phyloP scores from a whole-genome alignment of 1,140 invertebrate genomes.

The Ceratosolen solmsi region DNA sequence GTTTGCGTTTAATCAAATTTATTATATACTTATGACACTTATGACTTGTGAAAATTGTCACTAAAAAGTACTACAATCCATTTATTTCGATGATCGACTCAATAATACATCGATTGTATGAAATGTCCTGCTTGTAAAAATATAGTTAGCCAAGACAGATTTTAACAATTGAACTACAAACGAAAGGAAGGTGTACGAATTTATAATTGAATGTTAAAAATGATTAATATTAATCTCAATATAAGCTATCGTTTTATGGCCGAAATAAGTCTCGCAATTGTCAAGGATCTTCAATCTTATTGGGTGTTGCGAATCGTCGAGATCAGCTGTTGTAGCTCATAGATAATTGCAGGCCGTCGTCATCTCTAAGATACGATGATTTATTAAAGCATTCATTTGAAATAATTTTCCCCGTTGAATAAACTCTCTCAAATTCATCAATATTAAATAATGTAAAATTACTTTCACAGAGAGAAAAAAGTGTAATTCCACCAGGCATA shows the following conservation, averaged over 20 bases:
- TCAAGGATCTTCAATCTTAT: conserved; percentile 7
- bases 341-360: conserved; percentile 19
- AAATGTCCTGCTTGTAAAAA: too few relatives aligned
- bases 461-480: background rate
- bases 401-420: background rate
- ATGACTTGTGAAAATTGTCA: background rate
- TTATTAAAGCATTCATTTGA: background rate
- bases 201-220: background rate
- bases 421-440: background rate
- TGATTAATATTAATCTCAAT: background rate
- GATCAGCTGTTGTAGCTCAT: conserved; percentile 6
- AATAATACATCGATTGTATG: too few relatives aligned
- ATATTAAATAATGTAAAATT: background rate
- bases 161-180: background rate
- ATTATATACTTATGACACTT: background rate
- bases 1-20: background rate
- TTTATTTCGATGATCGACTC: background rate
- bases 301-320: conserved; percentile 10
- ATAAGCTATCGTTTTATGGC: background rate
- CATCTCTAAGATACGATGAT: background rate
- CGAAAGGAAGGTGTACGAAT: background rate
- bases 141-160: too few relatives aligned
- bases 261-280: background rate
- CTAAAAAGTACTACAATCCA: background rate
- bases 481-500: background rate